phyloP scores from a whole-genome alignment of 35 echinoderm and acorn worm genomes.

The Heliocidaris tuberculata region DNA sequence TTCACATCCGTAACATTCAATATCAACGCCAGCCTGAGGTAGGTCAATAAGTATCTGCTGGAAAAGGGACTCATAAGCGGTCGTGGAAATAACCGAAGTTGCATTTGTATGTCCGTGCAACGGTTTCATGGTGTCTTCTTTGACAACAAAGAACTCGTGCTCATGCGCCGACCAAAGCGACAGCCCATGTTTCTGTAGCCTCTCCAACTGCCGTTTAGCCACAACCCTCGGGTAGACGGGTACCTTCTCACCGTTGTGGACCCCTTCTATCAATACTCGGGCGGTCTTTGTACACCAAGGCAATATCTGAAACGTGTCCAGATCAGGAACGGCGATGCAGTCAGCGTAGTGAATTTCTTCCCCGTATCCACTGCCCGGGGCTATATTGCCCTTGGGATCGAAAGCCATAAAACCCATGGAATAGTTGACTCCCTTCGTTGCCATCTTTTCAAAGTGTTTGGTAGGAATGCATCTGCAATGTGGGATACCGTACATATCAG shows the following conservation, averaged over 20 bases:
- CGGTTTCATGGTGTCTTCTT: conserved; percentile 59
- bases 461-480: conserved; percentile 45
- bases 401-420: conserved; percentile 25
- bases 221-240: conserved; percentile 43
- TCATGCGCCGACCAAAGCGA: conserved; percentile 61
- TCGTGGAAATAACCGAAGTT: conserved; percentile 38
- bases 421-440: conserved; percentile 10
- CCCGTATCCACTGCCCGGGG: conserved; percentile 31
- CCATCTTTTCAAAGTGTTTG: conserved; percentile 42
- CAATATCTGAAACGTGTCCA: conserved; percentile 58
- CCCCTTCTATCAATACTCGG: conserved; percentile 49
- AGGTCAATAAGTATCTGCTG: conserved; percentile 50
- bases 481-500: conserved; percentile 67
- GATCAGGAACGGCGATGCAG: conserved; percentile 45
- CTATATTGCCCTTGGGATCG: conserved; percentile 1
- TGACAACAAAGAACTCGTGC: conserved; percentile 69
- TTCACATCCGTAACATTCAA: conserved; percentile 61
- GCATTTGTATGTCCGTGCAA: conserved; percentile 10
- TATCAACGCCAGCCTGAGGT: conserved; percentile 60
- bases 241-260: not conserved
- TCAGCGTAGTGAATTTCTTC: conserved; percentile 50
- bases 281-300: conserved; percentile 66
- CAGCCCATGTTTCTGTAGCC: conserved; percentile 27
- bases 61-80: conserved; percentile 39
- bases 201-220: conserved; percentile 49